phyloP scores from a whole-genome alignment of 2,113 vertebrate species.

The Sander vitreus region DNA sequence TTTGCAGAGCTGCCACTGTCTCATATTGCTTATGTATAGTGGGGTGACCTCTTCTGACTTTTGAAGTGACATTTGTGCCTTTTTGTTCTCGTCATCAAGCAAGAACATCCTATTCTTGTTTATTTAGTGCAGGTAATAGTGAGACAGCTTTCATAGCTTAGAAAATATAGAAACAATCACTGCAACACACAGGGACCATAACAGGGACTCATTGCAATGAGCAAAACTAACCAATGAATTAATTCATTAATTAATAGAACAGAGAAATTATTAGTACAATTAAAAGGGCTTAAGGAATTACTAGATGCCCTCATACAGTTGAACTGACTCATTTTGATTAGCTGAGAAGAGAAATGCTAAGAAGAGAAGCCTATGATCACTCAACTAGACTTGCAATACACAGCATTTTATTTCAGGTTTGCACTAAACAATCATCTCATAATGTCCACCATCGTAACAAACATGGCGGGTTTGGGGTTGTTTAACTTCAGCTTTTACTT shows the following conservation, averaged over 20 bases:
- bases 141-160: neutral
- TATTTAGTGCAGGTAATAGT: neutral
- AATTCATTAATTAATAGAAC: neutral
- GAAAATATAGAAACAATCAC: neutral
- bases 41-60: constrained; percentile 32
- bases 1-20: constrained; percentile 47
- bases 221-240: neutral
- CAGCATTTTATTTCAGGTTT: neutral
- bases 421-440: neutral
- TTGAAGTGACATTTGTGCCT: constrained; percentile 12
- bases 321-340: neutral
- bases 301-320: neutral
- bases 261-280: neutral
- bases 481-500: neutral
- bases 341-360: neutral
- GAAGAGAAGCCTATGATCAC: neutral
- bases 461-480: neutral
- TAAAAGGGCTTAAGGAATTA: neutral
- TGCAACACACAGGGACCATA: neutral
- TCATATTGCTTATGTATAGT: constrained; percentile 37
- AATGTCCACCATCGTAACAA: constrained; percentile 5
- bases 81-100: constrained; percentile 18
- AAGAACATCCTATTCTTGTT: neutral
- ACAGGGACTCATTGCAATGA: neutral
- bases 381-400: neutral